Evolutionary conservation across 2,888 invertebrate species (phyloP), one percentile per base, ranked within the genome.

Genomic region (Troglohyphantes excavatus): DNA sequence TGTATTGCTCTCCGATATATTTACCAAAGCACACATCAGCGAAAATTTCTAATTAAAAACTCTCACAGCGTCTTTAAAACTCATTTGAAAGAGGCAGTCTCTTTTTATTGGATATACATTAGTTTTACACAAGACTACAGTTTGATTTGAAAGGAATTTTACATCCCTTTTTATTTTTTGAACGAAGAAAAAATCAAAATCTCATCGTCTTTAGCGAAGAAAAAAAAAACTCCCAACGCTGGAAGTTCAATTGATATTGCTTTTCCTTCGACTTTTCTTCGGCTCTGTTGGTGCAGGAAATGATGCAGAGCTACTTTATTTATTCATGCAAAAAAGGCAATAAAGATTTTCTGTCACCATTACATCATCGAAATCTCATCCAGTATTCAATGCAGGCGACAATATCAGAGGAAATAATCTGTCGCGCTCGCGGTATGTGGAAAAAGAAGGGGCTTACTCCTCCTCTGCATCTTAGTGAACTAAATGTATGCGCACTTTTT

Each of bases 331-430:
- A 70, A 85, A 85, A 78, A 85, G 75, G 85, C 76, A 78, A 78
- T 78, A 85, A 85, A 78, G 85, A 85, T 85, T 85, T 85, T 76
- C 85, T 85, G 85, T 85, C 76, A 85, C 59, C 59, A 68, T 63
- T 85, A 78, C 85, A 85, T 85, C 85, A 85, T 85, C 76, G 85
- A 78, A 85, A 78, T 61, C 85, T 78, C 85, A 85, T 85, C 61
- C 68, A 78, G 85, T 85, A 85, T 85, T 85, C 76, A 85, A 85
- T 39, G 76, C 85, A 61, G 59, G 85, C 43, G 85, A 85, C 85
- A 85, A 85, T 78, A 85, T 85, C 76, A 78, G 46, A 78, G 85
- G 85, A 85, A 85, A 70, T 85, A 85, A 85, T 85, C 85, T 85
- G 85, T 78, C 76, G 76, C 76, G 68, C 78, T 61, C 39, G 26